Percentiles rank a stretch among this genome's conserved stretches.
These are phyloP conservation scores for Paramisgurnus dabryanus DNA, from an alignment of 2,113 vertebrate species.

Conservation along the genomic window DNA sequence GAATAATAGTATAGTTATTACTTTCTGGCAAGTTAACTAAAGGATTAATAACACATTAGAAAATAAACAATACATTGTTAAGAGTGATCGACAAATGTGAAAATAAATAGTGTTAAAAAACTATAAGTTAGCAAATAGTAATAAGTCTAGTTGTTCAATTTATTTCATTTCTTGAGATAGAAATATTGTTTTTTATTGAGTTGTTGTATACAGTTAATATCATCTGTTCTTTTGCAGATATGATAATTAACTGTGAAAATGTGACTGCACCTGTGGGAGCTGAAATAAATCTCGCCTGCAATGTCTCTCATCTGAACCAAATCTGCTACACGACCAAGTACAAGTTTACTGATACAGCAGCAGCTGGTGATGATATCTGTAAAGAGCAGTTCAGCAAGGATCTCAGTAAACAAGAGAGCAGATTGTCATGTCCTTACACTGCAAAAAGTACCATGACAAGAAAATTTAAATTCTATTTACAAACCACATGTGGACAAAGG, in stretches of 20 bases:
- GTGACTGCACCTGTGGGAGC: neutral
- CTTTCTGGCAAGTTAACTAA: too few relatives aligned
- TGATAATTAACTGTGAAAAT: neutral
- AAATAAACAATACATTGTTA: too few relatives aligned
- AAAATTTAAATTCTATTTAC: neutral
- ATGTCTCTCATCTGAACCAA: accelerated
- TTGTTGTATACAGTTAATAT: neutral
- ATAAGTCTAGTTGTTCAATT: too few relatives aligned
- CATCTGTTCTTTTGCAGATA: neutral
- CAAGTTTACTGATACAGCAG: neutral
- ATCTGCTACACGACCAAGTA: accelerated
- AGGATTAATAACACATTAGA: too few relatives aligned
- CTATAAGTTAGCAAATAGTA: too few relatives aligned
- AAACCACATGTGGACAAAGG: accelerated
- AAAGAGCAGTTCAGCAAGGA: accelerated
- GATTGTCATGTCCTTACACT: neutral
- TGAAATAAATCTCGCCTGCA: neutral
- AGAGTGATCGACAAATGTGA: too few relatives aligned
- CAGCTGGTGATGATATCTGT: accelerated
- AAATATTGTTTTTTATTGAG: too few relatives aligned
- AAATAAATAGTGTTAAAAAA: too few relatives aligned
- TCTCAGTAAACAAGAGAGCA: neutral
- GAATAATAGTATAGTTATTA: too few relatives aligned
- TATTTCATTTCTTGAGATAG: too few relatives aligned
- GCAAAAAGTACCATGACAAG: neutral